Base-by-base conservation (phyloP, 2,888 invertebrate species). In the Dynastes maya region DNA sequence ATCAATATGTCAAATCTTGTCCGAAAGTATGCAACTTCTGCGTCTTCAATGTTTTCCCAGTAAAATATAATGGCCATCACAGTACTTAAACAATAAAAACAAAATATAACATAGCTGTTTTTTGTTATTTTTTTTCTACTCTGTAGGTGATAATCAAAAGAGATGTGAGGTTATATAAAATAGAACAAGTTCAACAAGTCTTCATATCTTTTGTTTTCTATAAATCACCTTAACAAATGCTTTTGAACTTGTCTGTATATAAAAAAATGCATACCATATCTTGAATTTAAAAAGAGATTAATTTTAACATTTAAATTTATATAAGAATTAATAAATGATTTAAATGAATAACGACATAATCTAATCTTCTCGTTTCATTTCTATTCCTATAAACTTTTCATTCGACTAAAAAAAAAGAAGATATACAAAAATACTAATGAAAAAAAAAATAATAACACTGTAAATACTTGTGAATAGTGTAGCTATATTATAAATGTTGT, bases 381-480 rank as follows among this genome's bases (percentile, higher is more conserved):
- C n/a, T 40, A 65, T 65, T 40, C 16, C 40, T 64, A 67, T 40
- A 67, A 32, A 63, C 40, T 16, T 45, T 45, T 45, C 45, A 67
- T 67, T 45, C 16, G 16, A 67, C 9, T 22, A 16, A 67, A n/a
- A 6, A 67, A 40, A 13, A 64, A 16, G 65, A 49, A 67, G 8
- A 45, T 37, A 27, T 22, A 68, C 37, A 40, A 40, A 63, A 32
- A 40, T 16, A 67, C 45, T 45, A 40, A 45, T 40, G 4, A 37
- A 5, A 37, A 5, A 32, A 32, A 32, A 37, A 40, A 49, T 45
- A 67, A 45, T 45, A n/a, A 45, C 40, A 67, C 40, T 87, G 87
- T 88, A 87, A 81, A 87, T 87, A 87, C 80, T 85, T 87, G 87
- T 87, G 86, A 86, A 86, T 86, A 86, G 83, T 83, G 83, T 86